phyloP scores from a whole-genome alignment of 1,140 invertebrate genomes.

The Lysiphlebus fabarum region DNA sequence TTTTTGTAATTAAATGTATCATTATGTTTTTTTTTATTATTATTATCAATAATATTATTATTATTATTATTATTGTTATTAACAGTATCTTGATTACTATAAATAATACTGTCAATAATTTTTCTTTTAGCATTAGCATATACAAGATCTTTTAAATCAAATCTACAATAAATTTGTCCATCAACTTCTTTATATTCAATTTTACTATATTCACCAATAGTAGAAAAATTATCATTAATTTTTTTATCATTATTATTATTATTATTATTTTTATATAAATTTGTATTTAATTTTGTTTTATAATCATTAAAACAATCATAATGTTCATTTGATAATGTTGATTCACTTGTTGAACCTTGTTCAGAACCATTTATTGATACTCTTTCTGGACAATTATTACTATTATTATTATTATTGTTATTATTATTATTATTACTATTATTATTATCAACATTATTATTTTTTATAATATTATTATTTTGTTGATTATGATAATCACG shows the following conservation, averaged over 20 bases:
- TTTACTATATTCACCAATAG: too few species aligned
- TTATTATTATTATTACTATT: conserved; percentile 40
- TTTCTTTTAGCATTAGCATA: too few species aligned
- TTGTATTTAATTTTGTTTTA: conserved; percentile 19
- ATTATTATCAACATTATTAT: conserved; percentile 48
- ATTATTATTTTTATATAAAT: conserved; percentile 37
- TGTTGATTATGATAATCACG: conserved; percentile 41
- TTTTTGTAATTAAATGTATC: too few species aligned
- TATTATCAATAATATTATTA: too few species aligned
- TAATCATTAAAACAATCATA: conserved; percentile 33
- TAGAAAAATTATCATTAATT: too few species aligned
- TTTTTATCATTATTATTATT: conserved; percentile 7
- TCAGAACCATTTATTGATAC: conserved; percentile 43
- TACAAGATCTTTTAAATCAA: too few species aligned
- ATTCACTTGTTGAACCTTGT: conserved; percentile 34
- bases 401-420: conserved; percentile 25
- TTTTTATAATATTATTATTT: conserved; percentile 45
- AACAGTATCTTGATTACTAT: conserved; percentile 42
- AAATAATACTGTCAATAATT: conserved; percentile 14
- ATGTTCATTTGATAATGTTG: conserved; percentile 34
- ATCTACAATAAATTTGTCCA: too few species aligned
- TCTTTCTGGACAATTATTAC: conserved; percentile 38
- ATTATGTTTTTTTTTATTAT: too few species aligned
- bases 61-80: conserved; percentile 5
- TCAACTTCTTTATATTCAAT: too few species aligned